Conservation (phyloP, 2,888 invertebrate genomes). For the Aproaerema taeniolella region DNA sequence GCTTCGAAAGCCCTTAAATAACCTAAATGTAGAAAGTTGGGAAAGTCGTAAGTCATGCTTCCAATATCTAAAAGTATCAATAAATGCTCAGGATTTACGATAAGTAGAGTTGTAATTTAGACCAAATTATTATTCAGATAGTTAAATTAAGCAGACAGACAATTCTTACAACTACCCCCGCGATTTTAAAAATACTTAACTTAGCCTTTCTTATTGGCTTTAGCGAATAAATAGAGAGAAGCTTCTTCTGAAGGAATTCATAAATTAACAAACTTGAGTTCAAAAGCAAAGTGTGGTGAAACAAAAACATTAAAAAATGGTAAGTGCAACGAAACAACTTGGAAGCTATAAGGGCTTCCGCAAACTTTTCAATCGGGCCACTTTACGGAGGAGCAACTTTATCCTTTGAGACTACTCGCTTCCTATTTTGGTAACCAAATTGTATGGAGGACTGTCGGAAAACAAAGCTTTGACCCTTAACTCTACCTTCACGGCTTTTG, state of each 20-base stretch:
- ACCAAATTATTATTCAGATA: too few relatives aligned
- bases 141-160: too few relatives aligned
- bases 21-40: too few relatives aligned
- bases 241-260: slow-evolving; percentile 34
- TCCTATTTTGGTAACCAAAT: slow-evolving; percentile 57
- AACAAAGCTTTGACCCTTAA: slow-evolving; percentile 23
- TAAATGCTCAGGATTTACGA: too few relatives aligned
- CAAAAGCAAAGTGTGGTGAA: slow-evolving; percentile 27
- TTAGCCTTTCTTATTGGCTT: too few relatives aligned
- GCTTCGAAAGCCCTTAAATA: too few relatives aligned
- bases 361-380: slow-evolving; percentile 54
- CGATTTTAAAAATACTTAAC: too few relatives aligned
- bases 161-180: too few relatives aligned
- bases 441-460: slow-evolving; percentile 28
- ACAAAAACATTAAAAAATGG: slow-evolving; percentile 25
- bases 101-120: too few relatives aligned
- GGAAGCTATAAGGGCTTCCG: slow-evolving; percentile 41
- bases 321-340: slow-evolving; percentile 39
- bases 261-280: slow-evolving; percentile 38
- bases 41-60: slow-evolving; percentile 8
- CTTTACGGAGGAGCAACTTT: slow-evolving; percentile 43
- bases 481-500: too few relatives aligned
- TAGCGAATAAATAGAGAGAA: too few relatives aligned
- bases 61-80: too few relatives aligned
- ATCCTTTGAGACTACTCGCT: slow-evolving; percentile 43